Percentiles rank a stretch among this genome's conserved stretches.
These are phyloP conservation scores for Cydia splendana DNA, from an alignment of 1,140 invertebrate genomes.

Conservation along the genomic window DNA sequence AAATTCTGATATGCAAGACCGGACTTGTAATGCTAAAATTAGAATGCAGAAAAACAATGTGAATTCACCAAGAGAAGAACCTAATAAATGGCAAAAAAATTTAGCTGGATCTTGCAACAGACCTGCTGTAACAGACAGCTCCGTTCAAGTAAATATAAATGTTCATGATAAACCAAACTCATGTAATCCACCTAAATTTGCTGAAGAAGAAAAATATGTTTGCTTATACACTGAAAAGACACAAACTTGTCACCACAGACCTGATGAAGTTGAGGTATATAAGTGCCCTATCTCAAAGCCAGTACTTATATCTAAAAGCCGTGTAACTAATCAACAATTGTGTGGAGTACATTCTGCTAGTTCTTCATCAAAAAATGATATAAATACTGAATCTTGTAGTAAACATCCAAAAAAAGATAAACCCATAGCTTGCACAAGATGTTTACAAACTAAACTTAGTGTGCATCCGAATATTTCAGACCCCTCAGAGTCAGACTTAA, in stretches of 20 bases:
- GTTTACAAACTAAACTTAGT: constrained; percentile 69
- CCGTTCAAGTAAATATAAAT: constrained; percentile 63
- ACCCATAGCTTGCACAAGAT: constrained; percentile 48
- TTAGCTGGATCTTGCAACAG: constrained; percentile 56
- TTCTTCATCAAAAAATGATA: constrained; percentile 51
- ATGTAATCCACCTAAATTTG: constrained; percentile 41
- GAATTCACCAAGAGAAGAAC: constrained; percentile 39
- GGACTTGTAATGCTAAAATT: constrained; percentile 51
- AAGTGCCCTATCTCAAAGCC: constrained; percentile 54
- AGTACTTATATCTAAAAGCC: not conserved
- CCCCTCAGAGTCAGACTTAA: constrained; percentile 64
- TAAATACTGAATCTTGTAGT: not conserved
- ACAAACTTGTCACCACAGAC: constrained; percentile 41
- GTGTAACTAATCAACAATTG: not conserved
- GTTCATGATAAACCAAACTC: constrained; percentile 36
- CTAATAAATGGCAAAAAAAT: constrained; percentile 46
- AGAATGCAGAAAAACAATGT: constrained; percentile 46
- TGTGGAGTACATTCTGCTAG: constrained; percentile 45
- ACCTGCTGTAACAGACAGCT: constrained; percentile 55
- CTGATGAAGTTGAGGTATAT: constrained; percentile 64
- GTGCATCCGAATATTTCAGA: constrained; percentile 69
- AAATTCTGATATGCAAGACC: constrained; percentile 51
- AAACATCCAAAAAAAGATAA: constrained; percentile 33
- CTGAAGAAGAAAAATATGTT: constrained; percentile 62
- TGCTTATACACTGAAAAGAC: constrained; percentile 59